A percentile compares a stretch with the other conserved stretches of the same genome.
Evolutionary conservation across 2,888 invertebrate genomes (phyloP).

Genomic region (Phortica magna): DNA sequence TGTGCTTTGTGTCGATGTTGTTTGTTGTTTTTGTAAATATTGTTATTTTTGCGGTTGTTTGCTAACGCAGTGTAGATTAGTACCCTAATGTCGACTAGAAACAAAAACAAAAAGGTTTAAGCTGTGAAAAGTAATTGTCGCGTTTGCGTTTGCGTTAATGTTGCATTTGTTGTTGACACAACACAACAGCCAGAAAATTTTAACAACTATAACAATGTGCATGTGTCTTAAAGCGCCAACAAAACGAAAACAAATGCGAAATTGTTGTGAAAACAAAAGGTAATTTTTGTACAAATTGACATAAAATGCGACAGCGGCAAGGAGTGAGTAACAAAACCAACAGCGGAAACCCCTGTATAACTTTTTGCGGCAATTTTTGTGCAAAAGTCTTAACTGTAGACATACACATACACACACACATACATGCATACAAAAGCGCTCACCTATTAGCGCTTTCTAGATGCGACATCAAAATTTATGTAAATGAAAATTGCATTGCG

Average conservation of each 20-base stretch:
- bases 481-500: conserved; percentile 68
- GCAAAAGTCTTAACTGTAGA: conserved; percentile 27
- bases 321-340: not conserved
- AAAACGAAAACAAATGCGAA: not conserved
- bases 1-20: conserved; percentile 24
- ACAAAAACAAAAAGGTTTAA: conserved; percentile 16
- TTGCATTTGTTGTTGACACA: conserved; percentile 26
- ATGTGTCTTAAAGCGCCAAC: not conserved
- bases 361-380: conserved; percentile 12
- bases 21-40: conserved; percentile 50
- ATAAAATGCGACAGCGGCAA: conserved; percentile 55
- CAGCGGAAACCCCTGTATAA: conserved; percentile 5
- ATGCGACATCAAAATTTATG: conserved; percentile 58
- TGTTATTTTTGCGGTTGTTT: conserved; percentile 14
- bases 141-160: conserved; percentile 9
- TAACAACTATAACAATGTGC: not conserved
- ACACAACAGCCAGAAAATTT: conserved; percentile 3
- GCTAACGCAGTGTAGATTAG: conserved; percentile 23
- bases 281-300: conserved; percentile 70
- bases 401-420: conserved; percentile 1
- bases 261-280: conserved; percentile 58
- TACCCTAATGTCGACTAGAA: conserved; percentile 28
- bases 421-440: not conserved
- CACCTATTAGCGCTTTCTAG: not conserved
- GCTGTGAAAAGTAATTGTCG: not conserved